These are phyloP conservation scores for human (Homo sapiens) DNA, from an alignment of 2,113 vertebrate genomes.

Conservation along the genomic window GRCh38 chr2:209176001-209176500, in stretches of 20 bases:
- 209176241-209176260: neutral
- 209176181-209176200: neutral
- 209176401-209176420: neutral
- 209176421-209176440: neutral
- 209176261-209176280: too few relatives aligned
- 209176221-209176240: neutral
- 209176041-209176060: neutral
- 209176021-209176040: neutral
- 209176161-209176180: neutral
- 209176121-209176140: neutral
- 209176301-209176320: neutral
- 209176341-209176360: neutral
- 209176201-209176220: neutral
- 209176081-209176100: neutral
- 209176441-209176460: neutral
- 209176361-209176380: neutral
- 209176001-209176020: neutral
- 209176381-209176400: neutral
- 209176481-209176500: neutral
- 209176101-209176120: neutral
- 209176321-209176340: neutral
- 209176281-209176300: neutral
- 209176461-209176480: neutral
- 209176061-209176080: neutral
- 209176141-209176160: too few relatives aligned